Evolutionary conservation across 2,113 vertebrate genomes (phyloP), one percentile per base, ranked within the genome.

Genomic region (Tyto alba): DNA sequence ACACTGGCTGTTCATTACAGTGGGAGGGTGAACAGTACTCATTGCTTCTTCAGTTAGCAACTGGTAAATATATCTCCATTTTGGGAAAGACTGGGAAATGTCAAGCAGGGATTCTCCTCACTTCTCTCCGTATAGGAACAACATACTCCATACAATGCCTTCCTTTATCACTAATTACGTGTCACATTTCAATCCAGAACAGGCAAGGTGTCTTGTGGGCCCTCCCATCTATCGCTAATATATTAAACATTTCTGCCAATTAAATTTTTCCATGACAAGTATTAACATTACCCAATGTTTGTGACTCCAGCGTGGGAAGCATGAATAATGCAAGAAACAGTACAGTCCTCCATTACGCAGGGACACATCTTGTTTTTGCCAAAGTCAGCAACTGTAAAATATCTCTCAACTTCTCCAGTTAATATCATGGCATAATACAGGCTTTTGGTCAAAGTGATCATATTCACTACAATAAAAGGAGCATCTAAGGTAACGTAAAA

Each of bases 1-100:
- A 93, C 96, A 95, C 91, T 94, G 87, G 85, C 94, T 96, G 96
- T 91, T 98, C 91, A 53, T 85, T 97, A 90, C 89, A 82, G 94
- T 77, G 86, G 85, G 85, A 97, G 91, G 91, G 84, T 73, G 92
- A 96, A 76, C 55, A 45, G 88, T 73, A 67, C 76, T 93, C 91
- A 71, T 3, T 74, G 77, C 84, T 95, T 93, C 87, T 93, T 73
- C 94, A 93, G 85, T 93, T 63, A 95, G 76, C 85, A 96, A 96
- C 84, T 74, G 93, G 90, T 84, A 97, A 97, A 96, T 95, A 82
- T 48, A 95, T 89, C 80, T 96, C 90, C n/a, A 64, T 92, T 97
- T 93, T 11, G 18, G 71, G 93, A 96, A 91, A 95, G 76, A 88
- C 80, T 78, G 71, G 76, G 38, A 75, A 75, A 93, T 30, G 50